Base-by-base conservation (phyloP, 2,113 vertebrate genomes). In the Geococcyx californianus region DNA sequence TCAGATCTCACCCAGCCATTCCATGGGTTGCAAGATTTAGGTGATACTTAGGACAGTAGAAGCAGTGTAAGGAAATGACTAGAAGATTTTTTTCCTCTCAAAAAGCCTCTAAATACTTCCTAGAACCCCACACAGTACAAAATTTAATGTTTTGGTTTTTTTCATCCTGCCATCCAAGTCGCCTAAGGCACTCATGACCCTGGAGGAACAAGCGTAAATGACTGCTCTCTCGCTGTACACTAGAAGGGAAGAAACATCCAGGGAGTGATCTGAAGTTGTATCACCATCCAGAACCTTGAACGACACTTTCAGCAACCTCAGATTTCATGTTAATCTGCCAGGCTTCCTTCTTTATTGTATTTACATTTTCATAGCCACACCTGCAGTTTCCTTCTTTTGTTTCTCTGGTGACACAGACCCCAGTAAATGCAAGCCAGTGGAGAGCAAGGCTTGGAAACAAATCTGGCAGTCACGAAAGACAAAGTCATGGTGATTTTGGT, bases 291-390 rank as follows among this genome's bases (percentile, higher is more conserved):
- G 42, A 3, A 2, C 49, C 55, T 68, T 84, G 66, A 90, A 88
- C 4, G 1, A 4, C 83, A 40, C 47, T 91, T 84, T 81, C 63
- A 74, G 52, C 42, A 84, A 28, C 44, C n/a, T 70, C 54, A 67
- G 56, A 20, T 26, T 78, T 78, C 78, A 69, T 72, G 79, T 26
- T 85, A 56, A 86, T 72, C 42, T 78, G 29, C 42, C 52, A 88
- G 68, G 34, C 34, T 86, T 67, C 75, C 47, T 31, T 74, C 59
- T 28, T 84, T 84, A 93, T 74, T 16, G 3, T 51, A 59, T 84
- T 90, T 75, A 69, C 23, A n/a, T 92, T 89, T 84, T 90, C 80
- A 70, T 78, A 90, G 38, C 55, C 36, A 18, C 82, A 94, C 52
- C 75, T 95, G 28, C 51, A 60, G 45, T 66, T 93, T 64, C 45